Conservation (phyloP, 2,113 vertebrate genomes). For the Acinonyx jubatus region DNA sequence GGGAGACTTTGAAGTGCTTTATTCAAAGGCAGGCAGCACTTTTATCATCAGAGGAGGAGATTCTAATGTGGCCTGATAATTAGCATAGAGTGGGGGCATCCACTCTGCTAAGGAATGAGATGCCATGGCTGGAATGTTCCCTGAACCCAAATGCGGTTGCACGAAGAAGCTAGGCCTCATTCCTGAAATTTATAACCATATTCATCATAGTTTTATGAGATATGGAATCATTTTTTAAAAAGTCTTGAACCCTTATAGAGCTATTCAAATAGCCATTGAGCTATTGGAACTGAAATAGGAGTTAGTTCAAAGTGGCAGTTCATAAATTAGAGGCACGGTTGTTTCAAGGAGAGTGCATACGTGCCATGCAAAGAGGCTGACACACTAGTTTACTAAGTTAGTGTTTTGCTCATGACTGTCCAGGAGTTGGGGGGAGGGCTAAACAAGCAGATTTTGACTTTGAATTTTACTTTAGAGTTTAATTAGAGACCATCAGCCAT, state of each 20-base stretch:
- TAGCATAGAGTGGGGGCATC: background rate
- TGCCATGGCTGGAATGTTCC: constrained; percentile 47
- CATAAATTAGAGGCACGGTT: constrained; percentile 66
- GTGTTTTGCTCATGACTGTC: background rate
- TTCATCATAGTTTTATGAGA: constrained; percentile 65
- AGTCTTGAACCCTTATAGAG: constrained; percentile 59
- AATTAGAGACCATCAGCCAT: background rate
- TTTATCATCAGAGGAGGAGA: constrained; percentile 49
- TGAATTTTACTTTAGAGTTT: background rate
- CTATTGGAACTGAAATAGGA: constrained; percentile 74
- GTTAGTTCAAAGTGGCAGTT: constrained; percentile 62
- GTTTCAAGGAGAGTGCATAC: constrained; percentile 57
- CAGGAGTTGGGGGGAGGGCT: background rate
- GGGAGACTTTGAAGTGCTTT: constrained; percentile 67
- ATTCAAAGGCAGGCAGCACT: constrained; percentile 54
- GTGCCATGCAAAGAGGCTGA: background rate
- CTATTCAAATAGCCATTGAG: constrained; percentile 71
- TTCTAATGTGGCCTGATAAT: constrained; percentile 34
- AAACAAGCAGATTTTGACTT: background rate
- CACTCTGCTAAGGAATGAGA: background rate
- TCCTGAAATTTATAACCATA: constrained; percentile 70
- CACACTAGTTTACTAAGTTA: background rate
- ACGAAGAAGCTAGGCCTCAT: constrained; percentile 38
- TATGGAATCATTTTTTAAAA: constrained; percentile 69
- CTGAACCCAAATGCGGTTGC: constrained; percentile 9